A percentile compares a stretch with the other conserved stretches of the same genome.
Conservation (phyloP, 2,113 vertebrate species). For the Motacilla alba region DNA sequence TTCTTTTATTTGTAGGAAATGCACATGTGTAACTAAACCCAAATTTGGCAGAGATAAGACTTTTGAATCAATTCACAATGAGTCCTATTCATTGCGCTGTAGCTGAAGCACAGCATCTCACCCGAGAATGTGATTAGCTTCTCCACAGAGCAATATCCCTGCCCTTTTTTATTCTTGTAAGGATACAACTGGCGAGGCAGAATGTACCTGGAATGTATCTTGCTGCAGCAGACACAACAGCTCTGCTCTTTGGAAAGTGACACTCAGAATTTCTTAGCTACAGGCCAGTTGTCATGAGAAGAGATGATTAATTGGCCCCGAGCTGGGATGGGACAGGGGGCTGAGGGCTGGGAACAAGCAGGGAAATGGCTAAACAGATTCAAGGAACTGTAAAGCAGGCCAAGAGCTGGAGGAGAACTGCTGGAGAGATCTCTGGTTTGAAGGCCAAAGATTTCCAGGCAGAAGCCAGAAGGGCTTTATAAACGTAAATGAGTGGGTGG, state of each 20-base stretch:
- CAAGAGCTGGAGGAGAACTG: conserved; percentile 43
- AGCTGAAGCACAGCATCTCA: not conserved
- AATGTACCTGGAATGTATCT: not conserved
- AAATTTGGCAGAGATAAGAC: not conserved
- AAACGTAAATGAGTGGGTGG: conserved; percentile 58
- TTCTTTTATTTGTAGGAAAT: not conserved
- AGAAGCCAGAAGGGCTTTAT: conserved; percentile 39
- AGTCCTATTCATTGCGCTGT: not conserved
- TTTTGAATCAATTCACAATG: conserved; percentile 28
- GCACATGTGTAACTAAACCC: not conserved
- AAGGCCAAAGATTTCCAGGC: conserved; percentile 66
- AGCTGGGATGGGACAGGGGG: not conserved
- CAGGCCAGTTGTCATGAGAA: not conserved
- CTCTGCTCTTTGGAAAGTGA: not conserved
- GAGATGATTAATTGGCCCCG: conserved; percentile 12
- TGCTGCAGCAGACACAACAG: conserved; percentile 13
- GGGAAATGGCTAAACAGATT: conserved; percentile 9
- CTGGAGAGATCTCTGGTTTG: conserved; percentile 4
- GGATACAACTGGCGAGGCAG: not conserved
- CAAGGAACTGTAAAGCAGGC: not conserved
- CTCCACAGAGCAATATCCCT: not conserved
- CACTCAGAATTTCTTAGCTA: not conserved
- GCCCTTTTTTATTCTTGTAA: not conserved
- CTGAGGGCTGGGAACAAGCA: not conserved
- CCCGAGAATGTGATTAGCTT: not conserved